Base-by-base conservation (phyloP, 2,888 invertebrate genomes). In the Dryococelus australis region DNA sequence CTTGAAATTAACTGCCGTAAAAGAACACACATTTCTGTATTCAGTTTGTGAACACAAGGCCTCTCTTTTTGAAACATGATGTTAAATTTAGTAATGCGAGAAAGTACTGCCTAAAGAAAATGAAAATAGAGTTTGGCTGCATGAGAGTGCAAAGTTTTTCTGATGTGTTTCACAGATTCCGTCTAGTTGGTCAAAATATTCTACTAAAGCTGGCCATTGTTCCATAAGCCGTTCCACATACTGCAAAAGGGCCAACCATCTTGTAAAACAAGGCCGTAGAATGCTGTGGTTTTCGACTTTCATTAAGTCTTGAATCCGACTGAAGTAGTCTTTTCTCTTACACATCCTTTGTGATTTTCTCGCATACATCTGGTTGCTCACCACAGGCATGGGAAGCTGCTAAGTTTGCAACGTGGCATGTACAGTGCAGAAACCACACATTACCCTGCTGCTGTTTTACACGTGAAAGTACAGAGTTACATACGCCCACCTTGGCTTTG, bases 391-490 rank as follows among this genome's bases (percentile, higher is more conserved):
- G 53, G 24, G 86, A 86, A 53, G 86, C 86, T 27, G 78, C 86
- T 65, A 86, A 53, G 28, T 86, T 51, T 10, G 86, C 78, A 12
- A 86, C 86, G 53, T 86, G 86, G 86, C 86, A 86, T n/a, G n/a
- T n/a, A n/a, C n/a, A n/a, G n/a, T n/a, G n/a, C n/a, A n/a, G n/a
- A n/a, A n/a, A n/a, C n/a, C 80, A 80, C 28, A 81, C 27, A 81
- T 81, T 81, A 5, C 81, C 26, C 20, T 81, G 27, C 24, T 85
- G 85, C 6, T 85, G n/a, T 28, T 27, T 85, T 5, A 85, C 85
- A 9, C 65, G 24, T 12, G 85, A 85, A 26, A 85, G 53, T 13
- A 85, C 65, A 16, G 51, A 85, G 9, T 85, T 85, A 20, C 53
- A 51, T 53, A 53, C 27, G 6, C 47, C 53, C 3, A 85, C 85